These are phyloP conservation scores for Malurus elegans DNA, from an alignment of 2,113 vertebrate genomes.

Conservation along the genomic window DNA sequence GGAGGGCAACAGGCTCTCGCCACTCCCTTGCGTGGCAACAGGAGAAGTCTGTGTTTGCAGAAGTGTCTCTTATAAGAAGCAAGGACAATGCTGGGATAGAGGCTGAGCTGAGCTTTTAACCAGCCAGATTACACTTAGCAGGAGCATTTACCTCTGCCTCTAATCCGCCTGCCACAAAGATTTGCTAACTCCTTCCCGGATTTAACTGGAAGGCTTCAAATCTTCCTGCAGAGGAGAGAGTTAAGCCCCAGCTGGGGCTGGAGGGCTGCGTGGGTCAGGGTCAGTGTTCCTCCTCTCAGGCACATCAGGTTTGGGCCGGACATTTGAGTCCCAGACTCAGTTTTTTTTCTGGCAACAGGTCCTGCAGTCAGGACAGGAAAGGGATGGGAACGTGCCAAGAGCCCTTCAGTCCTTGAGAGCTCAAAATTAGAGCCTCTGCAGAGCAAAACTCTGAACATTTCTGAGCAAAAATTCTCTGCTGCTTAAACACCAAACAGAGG, in stretches of 20 bases:
- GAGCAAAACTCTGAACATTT: not conserved
- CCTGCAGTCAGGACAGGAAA: not conserved
- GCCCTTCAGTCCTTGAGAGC: not conserved
- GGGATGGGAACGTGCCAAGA: not conserved
- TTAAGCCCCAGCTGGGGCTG: not conserved
- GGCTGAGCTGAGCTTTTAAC: constrained; percentile 58
- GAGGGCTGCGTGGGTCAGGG: not conserved
- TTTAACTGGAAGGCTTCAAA: constrained; percentile 42
- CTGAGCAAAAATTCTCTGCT: not conserved
- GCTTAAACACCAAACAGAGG: not conserved
- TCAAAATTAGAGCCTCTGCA: not conserved
- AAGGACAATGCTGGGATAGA: constrained; percentile 50
- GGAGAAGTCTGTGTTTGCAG: not conserved
- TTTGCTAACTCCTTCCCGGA: constrained; percentile 56
- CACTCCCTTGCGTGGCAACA: not conserved
- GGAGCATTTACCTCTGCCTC: constrained; percentile 56
- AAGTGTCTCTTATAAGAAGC: constrained; percentile 14
- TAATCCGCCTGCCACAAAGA: constrained; percentile 57
- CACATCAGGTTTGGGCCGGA: not conserved
- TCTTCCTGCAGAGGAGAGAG: constrained; percentile 16
- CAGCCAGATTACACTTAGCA: constrained; percentile 50
- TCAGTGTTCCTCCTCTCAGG: not conserved
- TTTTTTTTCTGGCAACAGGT: not conserved
- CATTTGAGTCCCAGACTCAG: not conserved
- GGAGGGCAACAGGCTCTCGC: not conserved